Conservation (phyloP, 2,113 vertebrate species). For the Procavia capensis region DNA sequence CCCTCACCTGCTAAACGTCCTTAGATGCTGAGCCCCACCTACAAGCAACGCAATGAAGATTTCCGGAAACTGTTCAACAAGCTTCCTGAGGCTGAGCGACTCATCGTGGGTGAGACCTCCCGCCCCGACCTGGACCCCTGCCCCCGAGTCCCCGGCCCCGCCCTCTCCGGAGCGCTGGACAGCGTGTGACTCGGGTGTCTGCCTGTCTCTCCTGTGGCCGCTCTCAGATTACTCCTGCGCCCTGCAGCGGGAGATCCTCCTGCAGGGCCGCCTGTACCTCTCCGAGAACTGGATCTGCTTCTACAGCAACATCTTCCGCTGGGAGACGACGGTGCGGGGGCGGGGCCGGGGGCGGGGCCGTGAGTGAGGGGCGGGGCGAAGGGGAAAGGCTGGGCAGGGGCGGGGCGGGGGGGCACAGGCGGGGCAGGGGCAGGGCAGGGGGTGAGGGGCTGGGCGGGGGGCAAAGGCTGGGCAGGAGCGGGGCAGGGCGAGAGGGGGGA, state of each 20-base stretch:
- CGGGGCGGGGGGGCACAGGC: background rate
- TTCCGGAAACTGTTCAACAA: slow-evolving; percentile 95
- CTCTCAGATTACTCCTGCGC: slow-evolving; percentile 94
- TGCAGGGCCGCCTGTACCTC: slow-evolving; percentile 94
- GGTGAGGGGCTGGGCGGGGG: accelerated
- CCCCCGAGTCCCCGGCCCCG: background rate
- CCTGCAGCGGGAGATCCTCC: slow-evolving; percentile 94
- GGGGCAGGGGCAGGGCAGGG: background rate
- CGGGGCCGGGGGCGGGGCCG: accelerated
- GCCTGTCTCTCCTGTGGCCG: background rate
- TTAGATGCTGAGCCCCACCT: slow-evolving; percentile 95
- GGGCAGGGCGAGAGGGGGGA: slow-evolving; percentile 85
- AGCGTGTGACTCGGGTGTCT: slow-evolving; percentile 36
- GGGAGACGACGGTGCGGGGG: slow-evolving; percentile 92
- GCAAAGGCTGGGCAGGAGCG: background rate
- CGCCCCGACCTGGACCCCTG: accelerated
- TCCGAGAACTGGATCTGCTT: slow-evolving; percentile 96
- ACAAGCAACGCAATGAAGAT: slow-evolving; percentile 95
- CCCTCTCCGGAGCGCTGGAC: no score
- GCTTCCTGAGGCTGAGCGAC: slow-evolving; percentile 92
- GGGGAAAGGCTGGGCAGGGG: background rate
- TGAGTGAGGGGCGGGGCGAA: accelerated
- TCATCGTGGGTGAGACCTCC: slow-evolving; percentile 92
- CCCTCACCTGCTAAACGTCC: background rate
- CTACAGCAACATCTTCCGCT: slow-evolving; percentile 96